phyloP scores from a whole-genome alignment of 2,888 invertebrate genomes.

The Agrochola litura region DNA sequence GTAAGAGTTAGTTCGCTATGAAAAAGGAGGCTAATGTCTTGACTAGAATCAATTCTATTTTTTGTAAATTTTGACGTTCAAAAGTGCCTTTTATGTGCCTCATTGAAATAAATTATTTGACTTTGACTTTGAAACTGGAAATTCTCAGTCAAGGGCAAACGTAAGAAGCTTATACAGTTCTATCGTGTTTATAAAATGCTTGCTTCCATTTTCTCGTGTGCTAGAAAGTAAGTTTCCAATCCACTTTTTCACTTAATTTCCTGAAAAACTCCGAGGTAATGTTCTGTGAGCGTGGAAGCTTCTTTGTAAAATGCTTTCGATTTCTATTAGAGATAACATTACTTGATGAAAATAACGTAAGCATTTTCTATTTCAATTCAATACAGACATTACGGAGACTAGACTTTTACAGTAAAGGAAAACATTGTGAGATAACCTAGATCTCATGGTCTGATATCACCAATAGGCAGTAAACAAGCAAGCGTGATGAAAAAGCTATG shows the following conservation, averaged over 20 bases:
- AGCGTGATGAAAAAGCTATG: neutral
- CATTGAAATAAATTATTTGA: no score
- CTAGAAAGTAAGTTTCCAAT: slow-evolving; percentile 27
- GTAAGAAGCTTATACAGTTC: slow-evolving; percentile 10
- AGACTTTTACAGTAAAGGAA: neutral
- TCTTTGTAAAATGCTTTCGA: slow-evolving; percentile 50
- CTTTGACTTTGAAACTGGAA: no score
- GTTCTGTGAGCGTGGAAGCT: slow-evolving; percentile 38
- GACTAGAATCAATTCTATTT: no score
- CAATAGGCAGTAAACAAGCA: neutral
- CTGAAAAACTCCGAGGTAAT: slow-evolving; percentile 39
- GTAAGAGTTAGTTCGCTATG: no score
- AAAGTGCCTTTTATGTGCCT: no score
- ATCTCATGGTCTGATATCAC: neutral
- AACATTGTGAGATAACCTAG: neutral
- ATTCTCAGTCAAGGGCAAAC: slow-evolving; percentile 4
- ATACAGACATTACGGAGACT: neutral
- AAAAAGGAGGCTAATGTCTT: no score
- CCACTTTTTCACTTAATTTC: slow-evolving; percentile 51
- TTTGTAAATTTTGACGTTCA: no score
- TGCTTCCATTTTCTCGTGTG: slow-evolving; percentile 36
- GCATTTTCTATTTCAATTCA: slow-evolving; percentile 20
- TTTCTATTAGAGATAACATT: slow-evolving; percentile 49
- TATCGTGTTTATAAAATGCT: slow-evolving; percentile 19
- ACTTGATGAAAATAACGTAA: slow-evolving; percentile 42